Conservation (phyloP, 2,888 invertebrate genomes). For the Drosophila mayaguana region DNA sequence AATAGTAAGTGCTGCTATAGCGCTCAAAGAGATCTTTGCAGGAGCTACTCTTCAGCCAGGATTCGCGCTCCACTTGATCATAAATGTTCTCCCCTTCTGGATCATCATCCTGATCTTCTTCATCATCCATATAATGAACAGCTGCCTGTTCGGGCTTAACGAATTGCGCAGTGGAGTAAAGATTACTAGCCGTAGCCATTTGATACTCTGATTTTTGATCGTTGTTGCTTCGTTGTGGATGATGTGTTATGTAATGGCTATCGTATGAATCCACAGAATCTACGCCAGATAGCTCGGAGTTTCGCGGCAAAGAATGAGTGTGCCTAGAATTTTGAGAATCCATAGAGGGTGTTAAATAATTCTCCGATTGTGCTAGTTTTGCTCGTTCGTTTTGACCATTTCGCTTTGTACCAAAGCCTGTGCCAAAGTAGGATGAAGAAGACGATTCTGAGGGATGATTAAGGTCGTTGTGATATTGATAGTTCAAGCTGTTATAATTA, state of each 20-base stretch:
- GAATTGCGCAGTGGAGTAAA: slow-evolving; percentile 86
- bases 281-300: slow-evolving; percentile 84
- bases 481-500: slow-evolving; percentile 71
- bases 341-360: slow-evolving; percentile 82
- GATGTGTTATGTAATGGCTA: slow-evolving; percentile 84
- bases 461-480: slow-evolving; percentile 83
- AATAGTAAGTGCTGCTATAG: slow-evolving; percentile 86
- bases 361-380: slow-evolving; percentile 82
- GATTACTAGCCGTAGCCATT: slow-evolving; percentile 86
- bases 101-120: slow-evolving; percentile 74
- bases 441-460: slow-evolving; percentile 84
- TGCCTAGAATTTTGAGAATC: slow-evolving; percentile 84
- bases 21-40: slow-evolving; percentile 93
- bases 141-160: slow-evolving; percentile 73
- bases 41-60: slow-evolving; percentile 92
- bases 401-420: slow-evolving; percentile 80
- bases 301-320: slow-evolving; percentile 84
- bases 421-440: slow-evolving; percentile 84
- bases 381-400: slow-evolving; percentile 70
- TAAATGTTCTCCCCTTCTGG: slow-evolving; percentile 82
- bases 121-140: slow-evolving; percentile 75
- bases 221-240: slow-evolving; percentile 67
- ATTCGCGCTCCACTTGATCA: slow-evolving; percentile 84
- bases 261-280: slow-evolving; percentile 85
- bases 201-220: slow-evolving; percentile 87